These are phyloP conservation scores for Osmerus mordax DNA, from an alignment of 2,113 vertebrate species.

Conservation along the genomic window DNA sequence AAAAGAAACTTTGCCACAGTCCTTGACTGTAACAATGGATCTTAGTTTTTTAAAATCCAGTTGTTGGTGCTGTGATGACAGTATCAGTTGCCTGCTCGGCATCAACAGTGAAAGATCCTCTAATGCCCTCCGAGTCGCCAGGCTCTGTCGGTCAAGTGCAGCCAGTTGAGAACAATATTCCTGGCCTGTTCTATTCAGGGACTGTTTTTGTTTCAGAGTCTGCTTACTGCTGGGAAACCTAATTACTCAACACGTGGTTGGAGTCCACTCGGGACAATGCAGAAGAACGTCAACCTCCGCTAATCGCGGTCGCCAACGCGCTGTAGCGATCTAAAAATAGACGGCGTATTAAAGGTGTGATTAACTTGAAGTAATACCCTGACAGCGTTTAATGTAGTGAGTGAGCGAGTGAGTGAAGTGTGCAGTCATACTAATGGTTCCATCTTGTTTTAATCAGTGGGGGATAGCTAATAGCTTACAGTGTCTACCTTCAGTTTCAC, in stretches of 20 bases:
- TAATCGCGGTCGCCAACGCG: constrained; percentile 10
- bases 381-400: constrained; percentile 27
- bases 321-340: constrained; percentile 38
- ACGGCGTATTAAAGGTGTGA: constrained; percentile 39
- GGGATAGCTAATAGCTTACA: too few relatives aligned
- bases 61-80: too few relatives aligned
- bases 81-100: too few relatives aligned
- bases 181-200: constrained; percentile 26
- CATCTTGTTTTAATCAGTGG: too few relatives aligned
- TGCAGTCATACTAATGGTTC: background rate
- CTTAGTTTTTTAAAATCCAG: too few relatives aligned
- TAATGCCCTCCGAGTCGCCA: background rate
- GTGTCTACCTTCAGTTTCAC: too few relatives aligned
- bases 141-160: constrained; percentile 10
- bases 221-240: constrained; percentile 28
- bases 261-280: too few relatives aligned
- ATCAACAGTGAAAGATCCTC: too few relatives aligned
- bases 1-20: too few relatives aligned
- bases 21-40: too few relatives aligned
- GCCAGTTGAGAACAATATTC: constrained; percentile 19
- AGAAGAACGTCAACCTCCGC: too few relatives aligned
- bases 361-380: constrained; percentile 57
- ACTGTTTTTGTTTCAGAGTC: background rate
- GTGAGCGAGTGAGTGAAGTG: constrained; percentile 28
- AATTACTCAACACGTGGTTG: too few relatives aligned